Base-by-base conservation (phyloP, 2,888 invertebrate species). In the Gonocerus acuteangulatus region DNA sequence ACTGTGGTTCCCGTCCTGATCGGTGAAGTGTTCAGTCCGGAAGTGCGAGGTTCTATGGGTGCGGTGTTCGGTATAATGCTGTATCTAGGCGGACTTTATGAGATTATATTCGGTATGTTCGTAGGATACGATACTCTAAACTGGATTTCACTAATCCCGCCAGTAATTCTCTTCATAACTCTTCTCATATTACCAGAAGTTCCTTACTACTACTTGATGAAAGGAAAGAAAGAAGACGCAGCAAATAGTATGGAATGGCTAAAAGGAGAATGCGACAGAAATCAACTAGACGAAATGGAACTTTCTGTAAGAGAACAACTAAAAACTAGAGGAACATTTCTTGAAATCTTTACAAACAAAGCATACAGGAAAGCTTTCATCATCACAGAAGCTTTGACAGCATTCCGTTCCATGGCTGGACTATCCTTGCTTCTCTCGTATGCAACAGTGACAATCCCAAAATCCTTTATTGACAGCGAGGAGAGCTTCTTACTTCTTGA, bases 181-280 rank as follows among this genome's bases (percentile, higher is more conserved):
- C 81, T 82, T 68, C 64, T 74, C 6, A 80, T 80, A 78, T 77
- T 82, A 72, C 83, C 83, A 0, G 83, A 83, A 68, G 80, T 82
- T 0, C 82, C 82, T 1, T 82, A 82, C 67, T 82, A 77, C 67
- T 74, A 82, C 48, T 71, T 84, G 34, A 80, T 80, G 71, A 76
- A 77, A 62, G 78, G 77, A 1, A 73, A 77, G 22, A 21, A 21
- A 2, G 23, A 15, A 18, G 51, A 61, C 18, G 66, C 66, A 1
- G 60, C 48, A 13, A 34, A 57, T 13, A 52, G 60, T 13, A 57
- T 66, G 4, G 34, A 59, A 7, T 66, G 66, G 66, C 57, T 66
- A 2, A 42, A 57, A 32, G 66, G 66, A 1, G 45, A 60, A 21
- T 52, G 57, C 15, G 44, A 27, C 16, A 48, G 39, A 9, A 52